phyloP scores from a whole-genome alignment of 1,140 invertebrate genomes.

The Ooceraea biroi region DNA sequence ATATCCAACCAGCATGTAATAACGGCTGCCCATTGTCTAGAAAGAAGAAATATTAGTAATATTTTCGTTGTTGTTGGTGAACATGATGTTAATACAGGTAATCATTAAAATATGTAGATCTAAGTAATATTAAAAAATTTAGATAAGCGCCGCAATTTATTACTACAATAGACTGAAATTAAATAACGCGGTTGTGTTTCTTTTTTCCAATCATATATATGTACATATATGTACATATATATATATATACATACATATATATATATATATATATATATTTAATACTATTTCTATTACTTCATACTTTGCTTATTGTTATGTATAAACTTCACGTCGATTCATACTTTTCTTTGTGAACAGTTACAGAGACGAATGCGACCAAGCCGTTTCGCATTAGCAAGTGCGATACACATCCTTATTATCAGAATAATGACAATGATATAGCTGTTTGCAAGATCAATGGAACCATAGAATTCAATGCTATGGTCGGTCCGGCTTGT shows the following conservation, averaged over 20 bases:
- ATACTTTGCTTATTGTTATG: no score
- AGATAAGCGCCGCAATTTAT: not conserved
- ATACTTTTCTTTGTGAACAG: constrained; percentile 68
- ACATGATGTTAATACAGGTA: constrained; percentile 82
- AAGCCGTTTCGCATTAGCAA: constrained; percentile 71
- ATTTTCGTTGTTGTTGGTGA: constrained; percentile 85
- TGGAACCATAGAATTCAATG: constrained; percentile 85
- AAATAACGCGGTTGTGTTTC: not conserved
- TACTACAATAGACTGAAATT: not conserved
- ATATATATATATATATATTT: no score
- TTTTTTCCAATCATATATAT: no score
- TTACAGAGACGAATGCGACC: constrained; percentile 80
- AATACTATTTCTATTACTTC: no score
- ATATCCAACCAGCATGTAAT: constrained; percentile 88
- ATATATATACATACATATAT: no score
- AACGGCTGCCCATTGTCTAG: constrained; percentile 90
- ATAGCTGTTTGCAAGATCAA: constrained; percentile 87
- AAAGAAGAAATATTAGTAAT: constrained; percentile 15
- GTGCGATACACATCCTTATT: constrained; percentile 82
- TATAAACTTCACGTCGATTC: not conserved
- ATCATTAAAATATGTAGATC: not conserved
- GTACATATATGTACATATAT: no score
- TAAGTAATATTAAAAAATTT: not conserved
- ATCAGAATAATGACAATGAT: constrained; percentile 86
- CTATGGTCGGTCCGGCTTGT: constrained; percentile 88